Evolutionary conservation across 2,797 vertebrate species (phyloP).

Genomic region (Gambelia wislizenii): DNA sequence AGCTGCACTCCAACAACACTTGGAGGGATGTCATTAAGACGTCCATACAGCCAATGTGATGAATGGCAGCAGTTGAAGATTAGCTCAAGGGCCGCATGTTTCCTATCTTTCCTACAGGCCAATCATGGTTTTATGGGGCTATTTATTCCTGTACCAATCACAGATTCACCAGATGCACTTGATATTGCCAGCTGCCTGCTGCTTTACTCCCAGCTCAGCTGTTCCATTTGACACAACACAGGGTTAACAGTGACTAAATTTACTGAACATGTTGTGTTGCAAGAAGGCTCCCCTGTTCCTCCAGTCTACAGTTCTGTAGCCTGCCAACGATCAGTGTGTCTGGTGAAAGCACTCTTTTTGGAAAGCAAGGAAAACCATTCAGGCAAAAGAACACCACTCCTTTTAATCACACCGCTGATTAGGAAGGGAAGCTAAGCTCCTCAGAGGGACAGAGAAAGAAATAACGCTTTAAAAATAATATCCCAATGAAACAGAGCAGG

Average conservation of each 20-base stretch:
- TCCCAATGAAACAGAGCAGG: background rate
- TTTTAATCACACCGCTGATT: background rate
- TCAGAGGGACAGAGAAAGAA: background rate
- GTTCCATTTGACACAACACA: background rate
- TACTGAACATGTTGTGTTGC: background rate
- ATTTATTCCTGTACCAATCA: background rate
- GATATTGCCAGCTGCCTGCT: background rate
- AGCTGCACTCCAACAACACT: too few relatives aligned
- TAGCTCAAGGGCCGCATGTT: background rate
- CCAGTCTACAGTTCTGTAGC: background rate
- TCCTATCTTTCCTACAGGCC: background rate
- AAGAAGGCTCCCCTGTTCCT: conserved; percentile 3
- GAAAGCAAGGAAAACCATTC: background rate
- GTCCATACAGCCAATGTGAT: background rate
- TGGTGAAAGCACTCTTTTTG: background rate
- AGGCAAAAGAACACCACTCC: background rate
- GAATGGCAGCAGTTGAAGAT: background rate
- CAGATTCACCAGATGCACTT: background rate
- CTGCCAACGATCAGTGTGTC: background rate
- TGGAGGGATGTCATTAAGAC: background rate
- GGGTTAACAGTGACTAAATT: conserved; percentile 4
- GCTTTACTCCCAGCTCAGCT: background rate
- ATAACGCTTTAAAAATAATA: background rate
- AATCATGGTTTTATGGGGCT: background rate
- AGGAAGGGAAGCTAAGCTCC: background rate